Percentiles rank a stretch among this genome's conserved stretches.
Evolutionary conservation across 2,113 vertebrate genomes (phyloP).

Genomic region (Aegithalos caudatus): DNA sequence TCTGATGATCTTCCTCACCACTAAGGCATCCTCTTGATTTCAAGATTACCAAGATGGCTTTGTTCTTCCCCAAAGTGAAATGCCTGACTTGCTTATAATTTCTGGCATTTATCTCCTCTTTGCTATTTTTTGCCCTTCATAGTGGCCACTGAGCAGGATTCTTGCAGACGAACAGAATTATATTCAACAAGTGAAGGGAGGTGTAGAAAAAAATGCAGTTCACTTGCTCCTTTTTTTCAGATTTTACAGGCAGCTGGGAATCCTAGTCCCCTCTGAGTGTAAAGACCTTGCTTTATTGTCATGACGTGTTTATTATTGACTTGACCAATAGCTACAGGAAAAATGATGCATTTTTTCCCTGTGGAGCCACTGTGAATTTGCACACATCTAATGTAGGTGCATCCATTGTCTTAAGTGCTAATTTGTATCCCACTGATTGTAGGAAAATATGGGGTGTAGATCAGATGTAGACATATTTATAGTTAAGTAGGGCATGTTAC

Average conservation of each 20-base stretch:
- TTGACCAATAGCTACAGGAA: neutral
- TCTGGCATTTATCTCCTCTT: neutral
- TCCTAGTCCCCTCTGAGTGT: neutral
- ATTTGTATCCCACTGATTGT: neutral
- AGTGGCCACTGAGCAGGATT: neutral
- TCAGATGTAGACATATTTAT: neutral
- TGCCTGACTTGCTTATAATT: neutral
- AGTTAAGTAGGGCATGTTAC: neutral
- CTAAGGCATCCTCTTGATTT: neutral
- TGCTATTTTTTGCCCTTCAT: neutral
- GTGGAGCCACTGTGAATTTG: neutral
- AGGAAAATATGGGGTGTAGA: neutral
- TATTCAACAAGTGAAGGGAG: neutral
- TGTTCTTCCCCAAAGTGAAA: neutral
- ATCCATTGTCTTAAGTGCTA: neutral
- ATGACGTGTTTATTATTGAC: neutral
- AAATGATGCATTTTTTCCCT: neutral
- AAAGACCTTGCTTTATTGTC: neutral
- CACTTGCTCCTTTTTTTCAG: neutral
- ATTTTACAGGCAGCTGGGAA: neutral
- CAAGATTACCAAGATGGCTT: neutral
- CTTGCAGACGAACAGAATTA: neutral
- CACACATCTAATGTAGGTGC: neutral
- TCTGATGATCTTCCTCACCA: neutral
- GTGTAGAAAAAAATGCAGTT: neutral